A percentile compares a stretch with the other conserved stretches of the same genome.
Conservation (phyloP, 2,888 invertebrate species). For the Aleiodes alternator region DNA sequence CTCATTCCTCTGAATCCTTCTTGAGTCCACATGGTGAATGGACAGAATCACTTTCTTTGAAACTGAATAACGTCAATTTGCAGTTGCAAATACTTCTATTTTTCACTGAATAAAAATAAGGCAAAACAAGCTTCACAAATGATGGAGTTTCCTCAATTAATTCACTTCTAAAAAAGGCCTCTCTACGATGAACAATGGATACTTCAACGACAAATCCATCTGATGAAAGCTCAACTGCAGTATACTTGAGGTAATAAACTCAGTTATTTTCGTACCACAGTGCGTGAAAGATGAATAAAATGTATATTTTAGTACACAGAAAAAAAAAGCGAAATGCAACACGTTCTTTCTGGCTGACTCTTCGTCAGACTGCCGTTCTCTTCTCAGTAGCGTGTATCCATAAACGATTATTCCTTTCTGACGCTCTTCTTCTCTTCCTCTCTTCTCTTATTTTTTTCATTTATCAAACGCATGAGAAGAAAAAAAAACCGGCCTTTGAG, state of each 20-base stretch:
- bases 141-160: constrained; percentile 35
- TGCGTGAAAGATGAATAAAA: constrained; percentile 13
- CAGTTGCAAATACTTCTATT: neutral
- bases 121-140: constrained; percentile 10
- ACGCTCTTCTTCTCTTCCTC: constrained; percentile 17
- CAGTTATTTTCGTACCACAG: no score
- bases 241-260: no score
- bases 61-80: constrained; percentile 1
- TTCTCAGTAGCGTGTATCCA: constrained; percentile 20
- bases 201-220: constrained; percentile 15
- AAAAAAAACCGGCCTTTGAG: constrained; percentile 15
- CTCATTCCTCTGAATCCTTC: constrained; percentile 1
- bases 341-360: constrained; percentile 10
- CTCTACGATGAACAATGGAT: constrained; percentile 33
- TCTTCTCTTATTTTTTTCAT: constrained; percentile 16
- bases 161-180: constrained; percentile 39
- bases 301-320: neutral
- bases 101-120: constrained; percentile 21
- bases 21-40: neutral
- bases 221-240: neutral
- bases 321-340: constrained; percentile 18
- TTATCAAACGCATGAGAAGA: constrained; percentile 12
- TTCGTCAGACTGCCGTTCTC: constrained; percentile 25
- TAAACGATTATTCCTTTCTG: constrained; percentile 20
- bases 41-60: constrained; percentile 7